Evolutionary conservation across 2,888 invertebrate species (phyloP), one percentile per base, ranked within the genome.

Genomic region (Acronicta psi): DNA sequence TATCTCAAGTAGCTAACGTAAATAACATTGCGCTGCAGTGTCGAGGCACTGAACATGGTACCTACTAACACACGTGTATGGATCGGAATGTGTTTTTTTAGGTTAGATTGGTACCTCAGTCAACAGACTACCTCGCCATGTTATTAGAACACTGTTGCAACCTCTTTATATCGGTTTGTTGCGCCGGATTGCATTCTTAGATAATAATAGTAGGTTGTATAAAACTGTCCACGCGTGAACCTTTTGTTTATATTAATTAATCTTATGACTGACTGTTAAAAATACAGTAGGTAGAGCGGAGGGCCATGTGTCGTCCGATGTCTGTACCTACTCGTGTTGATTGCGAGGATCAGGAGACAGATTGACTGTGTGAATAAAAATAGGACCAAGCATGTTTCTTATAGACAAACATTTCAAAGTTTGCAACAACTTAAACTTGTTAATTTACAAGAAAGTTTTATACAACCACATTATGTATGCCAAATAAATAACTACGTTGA

Each of bases 1-100:
- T 62, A 67, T 64, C 61, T 71, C 61, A 59, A 71, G 50, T 58
- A 50, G 54, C 53, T 59, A 75, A 76, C 59, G 68, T 80, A 81
- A 80, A 80, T 70, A 80, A 80, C 76, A 67, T 43, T 18, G 31
- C 42, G 25, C 14, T 57, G 56, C 55, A 41, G 40, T 57, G 55
- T 65, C 53, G 58, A 69, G 65, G 45, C 38, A 59, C 54, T 53
- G 53, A 29, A 10, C 29, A 29, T 29, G 2, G 11, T n/a, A 34
- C n/a, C n/a, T n/a, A n/a, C n/a, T n/a, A n/a, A n/a, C n/a, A 34
- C 6, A 34, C 34, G 34, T n/a, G 0, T 6, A n/a, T 34, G 34
- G 34, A 34, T 64, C 54, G 46, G 59, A 63, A 59, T 70, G 51
- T 55, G 53, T 67, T 77, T 64, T 73, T 76, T 70, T 67, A 61